Evolutionary conservation across 1,140 invertebrate species (phyloP).

Genomic region (Drosophila rufa): DNA sequence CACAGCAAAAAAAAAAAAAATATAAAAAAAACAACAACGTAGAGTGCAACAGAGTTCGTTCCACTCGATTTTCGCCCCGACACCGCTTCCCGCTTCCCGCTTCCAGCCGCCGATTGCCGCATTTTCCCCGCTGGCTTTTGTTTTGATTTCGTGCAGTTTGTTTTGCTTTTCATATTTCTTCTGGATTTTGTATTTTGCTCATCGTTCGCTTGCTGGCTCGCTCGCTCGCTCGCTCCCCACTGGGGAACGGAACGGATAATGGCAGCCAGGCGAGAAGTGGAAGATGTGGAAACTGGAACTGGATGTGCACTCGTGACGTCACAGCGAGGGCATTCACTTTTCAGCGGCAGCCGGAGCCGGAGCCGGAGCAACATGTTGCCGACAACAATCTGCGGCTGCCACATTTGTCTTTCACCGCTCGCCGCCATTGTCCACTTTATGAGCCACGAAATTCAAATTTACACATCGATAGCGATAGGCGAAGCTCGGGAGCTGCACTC

Average conservation of each 20-base stretch:
- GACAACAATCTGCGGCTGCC: conserved; percentile 58
- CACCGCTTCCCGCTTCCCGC: not conserved
- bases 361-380: conserved; percentile 67
- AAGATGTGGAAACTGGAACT: conserved; percentile 40
- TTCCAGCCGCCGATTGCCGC: conserved; percentile 4
- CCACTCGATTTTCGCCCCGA: conserved; percentile 58
- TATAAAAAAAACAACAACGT: conserved; percentile 18
- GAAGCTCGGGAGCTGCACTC: conserved; percentile 58
- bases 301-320: conserved; percentile 64
- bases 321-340: conserved; percentile 77
- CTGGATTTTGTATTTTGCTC: conserved; percentile 83
- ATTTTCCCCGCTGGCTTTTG: conserved; percentile 45
- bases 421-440: conserved; percentile 73
- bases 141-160: conserved; percentile 81
- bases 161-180: conserved; percentile 81
- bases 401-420: conserved; percentile 48
- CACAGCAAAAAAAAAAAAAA: conserved; percentile 34
- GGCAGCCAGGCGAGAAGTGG: conserved; percentile 32
- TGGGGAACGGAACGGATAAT: conserved; percentile 25
- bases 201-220: conserved; percentile 45
- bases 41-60: conserved; percentile 82
- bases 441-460: conserved; percentile 81
- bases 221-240: conserved; percentile 6
- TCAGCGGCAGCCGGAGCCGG: conserved; percentile 8
- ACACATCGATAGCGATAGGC: conserved; percentile 69